These are phyloP conservation scores for Holothuria leucospilota DNA, from an alignment of 53 echinoderm and acorn worm species.

Conservation along the genomic window DNA sequence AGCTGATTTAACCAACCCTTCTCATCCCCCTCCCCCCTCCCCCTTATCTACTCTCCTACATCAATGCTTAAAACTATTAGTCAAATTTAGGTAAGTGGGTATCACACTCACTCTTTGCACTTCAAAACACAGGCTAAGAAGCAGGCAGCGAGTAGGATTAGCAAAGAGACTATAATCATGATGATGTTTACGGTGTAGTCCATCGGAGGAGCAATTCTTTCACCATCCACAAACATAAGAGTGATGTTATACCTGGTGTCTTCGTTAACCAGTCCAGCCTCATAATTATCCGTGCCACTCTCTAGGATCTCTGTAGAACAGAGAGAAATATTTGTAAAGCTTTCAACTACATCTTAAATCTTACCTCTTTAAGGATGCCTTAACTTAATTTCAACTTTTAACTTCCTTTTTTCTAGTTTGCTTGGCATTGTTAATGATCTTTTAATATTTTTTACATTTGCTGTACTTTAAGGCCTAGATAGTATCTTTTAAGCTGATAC, in stretches of 20 bases:
- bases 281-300: not conserved
- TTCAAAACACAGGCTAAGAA: constrained; percentile 57
- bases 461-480: too few species aligned
- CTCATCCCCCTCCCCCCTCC: not conserved
- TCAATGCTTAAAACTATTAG: not conserved
- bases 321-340: not conserved
- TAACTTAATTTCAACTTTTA: too few species aligned
- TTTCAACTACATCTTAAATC: too few species aligned
- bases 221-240: constrained; percentile 34
- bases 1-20: too few species aligned
- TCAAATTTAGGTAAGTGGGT: not conserved
- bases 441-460: too few species aligned
- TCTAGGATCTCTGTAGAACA: not conserved
- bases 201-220: not conserved
- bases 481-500: too few species aligned
- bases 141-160: constrained; percentile 53
- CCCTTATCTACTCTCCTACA: not conserved
- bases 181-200: constrained; percentile 53
- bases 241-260: not conserved
- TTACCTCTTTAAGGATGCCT: too few species aligned
- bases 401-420: too few species aligned
- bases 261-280: not conserved
- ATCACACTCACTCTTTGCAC: constrained; percentile 68
- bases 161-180: constrained; percentile 58
- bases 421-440: too few species aligned